Conservation (phyloP, 2,113 vertebrate genomes). For the Nothobranchius furzeri region DNA sequence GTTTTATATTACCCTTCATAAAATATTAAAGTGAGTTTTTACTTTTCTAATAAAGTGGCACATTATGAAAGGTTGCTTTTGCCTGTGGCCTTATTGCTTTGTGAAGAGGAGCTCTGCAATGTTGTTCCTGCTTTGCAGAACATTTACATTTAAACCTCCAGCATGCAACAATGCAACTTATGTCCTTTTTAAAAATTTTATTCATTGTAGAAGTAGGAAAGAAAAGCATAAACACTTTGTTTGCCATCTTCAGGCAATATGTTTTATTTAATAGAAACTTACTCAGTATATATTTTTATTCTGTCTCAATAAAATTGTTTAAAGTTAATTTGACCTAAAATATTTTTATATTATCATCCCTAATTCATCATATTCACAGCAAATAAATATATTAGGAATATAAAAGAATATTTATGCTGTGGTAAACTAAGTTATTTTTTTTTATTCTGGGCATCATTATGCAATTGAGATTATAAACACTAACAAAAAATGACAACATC, state of each 20-base stretch:
- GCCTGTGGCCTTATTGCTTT: slow-evolving; percentile 28
- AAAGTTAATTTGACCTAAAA: neutral
- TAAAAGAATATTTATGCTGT: neutral
- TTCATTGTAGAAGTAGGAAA: slow-evolving; percentile 15
- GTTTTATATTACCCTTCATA: slow-evolving; percentile 82
- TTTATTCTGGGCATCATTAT: too few relatives aligned
- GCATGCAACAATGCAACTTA: slow-evolving; percentile 19
- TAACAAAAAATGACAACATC: too few relatives aligned
- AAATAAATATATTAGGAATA: neutral
- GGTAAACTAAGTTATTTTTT: too few relatives aligned
- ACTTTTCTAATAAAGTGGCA: slow-evolving; percentile 86
- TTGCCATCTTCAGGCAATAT: neutral
- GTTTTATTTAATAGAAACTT: neutral
- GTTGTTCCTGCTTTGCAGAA: neutral
- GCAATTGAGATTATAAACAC: too few relatives aligned
- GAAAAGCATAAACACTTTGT: slow-evolving; percentile 4
- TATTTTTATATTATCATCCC: neutral
- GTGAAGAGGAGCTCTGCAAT: neutral
- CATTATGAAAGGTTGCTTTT: slow-evolving; percentile 62
- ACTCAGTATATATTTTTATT: neutral
- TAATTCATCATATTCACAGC: neutral
- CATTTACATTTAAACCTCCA: slow-evolving; percentile 11
- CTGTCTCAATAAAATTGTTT: neutral
- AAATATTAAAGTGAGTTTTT: slow-evolving; percentile 83
- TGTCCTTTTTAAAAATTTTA: neutral